Evolutionary conservation across 2,888 invertebrate species (phyloP).

Genomic region (Camponotus fellah): DNA sequence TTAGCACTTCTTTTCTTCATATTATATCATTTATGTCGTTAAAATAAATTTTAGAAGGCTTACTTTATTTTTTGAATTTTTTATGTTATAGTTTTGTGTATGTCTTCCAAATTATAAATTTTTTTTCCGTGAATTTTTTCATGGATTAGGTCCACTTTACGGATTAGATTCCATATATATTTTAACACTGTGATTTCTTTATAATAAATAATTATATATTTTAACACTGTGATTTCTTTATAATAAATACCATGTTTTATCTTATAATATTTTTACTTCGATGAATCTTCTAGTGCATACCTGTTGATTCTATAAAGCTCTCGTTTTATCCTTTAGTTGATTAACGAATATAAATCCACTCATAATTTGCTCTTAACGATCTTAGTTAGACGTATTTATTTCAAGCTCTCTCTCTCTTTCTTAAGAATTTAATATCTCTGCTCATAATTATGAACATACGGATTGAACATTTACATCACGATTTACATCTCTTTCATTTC

Average conservation of each 20-base stretch:
- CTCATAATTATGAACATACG: background rate
- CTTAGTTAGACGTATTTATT: background rate
- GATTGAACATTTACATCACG: too few relatives aligned
- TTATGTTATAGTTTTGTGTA: background rate
- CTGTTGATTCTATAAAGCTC: conserved; percentile 24
- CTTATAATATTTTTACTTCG: background rate
- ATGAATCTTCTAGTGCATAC: conserved; percentile 8
- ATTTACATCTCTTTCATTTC: background rate
- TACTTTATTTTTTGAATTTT: background rate
- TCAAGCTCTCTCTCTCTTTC: background rate
- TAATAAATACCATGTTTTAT: background rate
- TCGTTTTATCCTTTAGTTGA: background rate
- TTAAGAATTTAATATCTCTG: background rate
- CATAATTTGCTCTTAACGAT: background rate
- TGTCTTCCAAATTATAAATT: background rate
- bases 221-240: background rate
- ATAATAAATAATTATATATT: background rate
- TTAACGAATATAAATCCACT: background rate
- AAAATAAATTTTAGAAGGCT: background rate
- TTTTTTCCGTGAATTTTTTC: background rate
- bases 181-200: background rate
- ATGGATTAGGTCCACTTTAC: background rate
- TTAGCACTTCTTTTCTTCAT: background rate
- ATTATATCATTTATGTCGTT: background rate
- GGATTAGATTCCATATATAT: background rate